Evolutionary conservation across 2,797 vertebrate genomes (phyloP), one percentile per base, ranked within the genome.

Genomic region (Ibycter americanus): DNA sequence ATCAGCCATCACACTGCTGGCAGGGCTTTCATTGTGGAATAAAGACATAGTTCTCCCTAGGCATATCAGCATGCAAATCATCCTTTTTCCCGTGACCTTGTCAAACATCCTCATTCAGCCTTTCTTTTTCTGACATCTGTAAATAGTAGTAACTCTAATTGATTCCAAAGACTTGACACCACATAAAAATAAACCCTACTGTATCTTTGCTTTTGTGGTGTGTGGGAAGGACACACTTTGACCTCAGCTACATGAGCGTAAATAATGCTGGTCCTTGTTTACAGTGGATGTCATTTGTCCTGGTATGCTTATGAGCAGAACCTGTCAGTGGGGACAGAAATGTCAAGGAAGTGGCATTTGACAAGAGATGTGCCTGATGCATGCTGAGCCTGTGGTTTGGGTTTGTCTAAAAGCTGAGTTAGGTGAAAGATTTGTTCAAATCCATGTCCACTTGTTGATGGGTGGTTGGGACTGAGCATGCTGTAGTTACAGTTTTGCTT

Each of bases 361-460:
- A 70, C 15, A 61, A 68, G 12, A 68, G 5, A 16, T 8, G 8
- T 34, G 11, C 14, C 27, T 73, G 62, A 59, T 0, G 1, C 4
- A 7, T n/a, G 38, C 6, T 1, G 27, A 72, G 63, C 12, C 2
- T 77, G 54, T 56, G 63, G 13, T 9, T 70, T 0, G 3, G 13
- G 61, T 93, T 88, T 84, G 63, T 89, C 86, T 89, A 72, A 90
- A 89, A 89, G 13, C n/a, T 55, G 46, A 85, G 79, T 83, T 89
- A 86, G 36, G 38, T 71, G 74, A 32, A 70, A 87, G 27, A 38
- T 89, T 65, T 88, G 26, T 80, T 92, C 90, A 81, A 83, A 51
- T 56, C 74, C 13, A 8, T 86, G 76, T 87, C 34, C 0, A 0
- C 11, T 51, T 63, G 44, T 56, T 80, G 90, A 34, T 12, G 3